Evolutionary conservation across 2,888 invertebrate species (phyloP).

Genomic region (Coelopa pilipes): DNA sequence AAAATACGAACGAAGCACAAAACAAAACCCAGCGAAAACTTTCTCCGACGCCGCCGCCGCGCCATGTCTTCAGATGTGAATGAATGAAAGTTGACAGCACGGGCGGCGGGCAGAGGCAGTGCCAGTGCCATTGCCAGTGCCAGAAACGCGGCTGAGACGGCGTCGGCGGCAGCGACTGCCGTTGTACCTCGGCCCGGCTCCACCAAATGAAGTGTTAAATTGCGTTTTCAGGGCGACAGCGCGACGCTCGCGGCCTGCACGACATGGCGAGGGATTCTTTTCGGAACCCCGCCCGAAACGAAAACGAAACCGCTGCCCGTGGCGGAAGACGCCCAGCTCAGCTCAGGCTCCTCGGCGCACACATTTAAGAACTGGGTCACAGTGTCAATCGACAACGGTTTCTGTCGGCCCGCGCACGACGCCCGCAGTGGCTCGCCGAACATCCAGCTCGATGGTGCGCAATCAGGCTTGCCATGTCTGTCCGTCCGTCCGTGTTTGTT

Average conservation of each 20-base stretch:
- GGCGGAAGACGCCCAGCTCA: too few species aligned
- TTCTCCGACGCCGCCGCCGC: slow-evolving; percentile 8
- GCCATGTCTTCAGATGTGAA: slow-evolving; percentile 2
- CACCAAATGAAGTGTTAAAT: slow-evolving; percentile 13
- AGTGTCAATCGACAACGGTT: slow-evolving; percentile 32
- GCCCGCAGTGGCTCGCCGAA: slow-evolving; percentile 5
- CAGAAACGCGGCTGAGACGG: background rate
- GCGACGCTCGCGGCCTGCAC: background rate
- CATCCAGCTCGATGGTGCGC: background rate
- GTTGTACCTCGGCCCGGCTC: background rate
- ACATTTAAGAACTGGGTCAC: slow-evolving; percentile 44
- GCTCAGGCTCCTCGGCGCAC: background rate
- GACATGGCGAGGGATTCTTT: background rate
- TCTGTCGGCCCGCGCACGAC: background rate
- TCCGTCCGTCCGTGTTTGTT: background rate
- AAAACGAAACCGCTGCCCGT: slow-evolving; percentile 18
- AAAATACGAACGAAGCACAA: slow-evolving; percentile 2
- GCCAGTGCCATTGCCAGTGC: too few species aligned
- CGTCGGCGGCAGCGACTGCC: too few species aligned
- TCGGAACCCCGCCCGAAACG: background rate
- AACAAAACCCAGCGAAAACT: slow-evolving; percentile 21
- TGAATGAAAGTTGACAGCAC: slow-evolving; percentile 35
- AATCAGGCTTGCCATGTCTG: background rate
- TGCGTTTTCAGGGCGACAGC: too few species aligned
- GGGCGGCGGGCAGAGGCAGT: background rate